Evolutionary conservation across 2,888 invertebrate genomes (phyloP), one percentile per base, ranked within the genome.

Genomic region (Drosophila bunnanda): DNA sequence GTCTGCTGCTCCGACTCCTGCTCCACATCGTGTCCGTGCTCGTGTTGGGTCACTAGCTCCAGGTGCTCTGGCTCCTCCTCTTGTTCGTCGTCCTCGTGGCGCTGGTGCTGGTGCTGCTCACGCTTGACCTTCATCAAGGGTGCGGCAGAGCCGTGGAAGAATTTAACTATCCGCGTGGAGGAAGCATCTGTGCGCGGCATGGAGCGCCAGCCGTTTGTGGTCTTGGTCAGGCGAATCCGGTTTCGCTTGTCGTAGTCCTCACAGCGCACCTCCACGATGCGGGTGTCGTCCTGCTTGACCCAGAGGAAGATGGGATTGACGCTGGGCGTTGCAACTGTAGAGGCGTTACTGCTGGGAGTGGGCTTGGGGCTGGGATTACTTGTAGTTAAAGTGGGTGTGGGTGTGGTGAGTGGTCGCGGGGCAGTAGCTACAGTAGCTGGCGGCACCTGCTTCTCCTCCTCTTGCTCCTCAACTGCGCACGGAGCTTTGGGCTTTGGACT

Each of bases 241-340:
- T 97, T 97, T 69, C 96, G 94, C 91, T 96, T 95, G 93, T 97
- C 97, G 94, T 97, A 97, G 92, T 97, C 97, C 93, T 97, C 97
- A 93, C 96, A 96, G 92, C 95, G 95, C 85, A 97, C 96, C 92
- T 96, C 96, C 90, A 96, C 95, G 92, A 97, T 96, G 91, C 94
- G 94, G 76, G 96, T 96, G 92, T 96, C 96, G 84, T 94, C 94
- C 92, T 96, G 96, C 90, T 96, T 95, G 75, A 96, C 96, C 96
- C 97, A 97, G 81, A 97, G 94, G 92, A 97, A 97, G 79, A 97
- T 96, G 79, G 97, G 97, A 90, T 96, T 96, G 4, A 85, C 87
- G 66, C 87, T 85, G 52, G 89, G 85, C 66, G 79, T 85, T 20
- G 54, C 46, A 12, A 5, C 30, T 15, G 22, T 22, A 9, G 54